Evolutionary conservation across 2,113 vertebrate species (phyloP).

Genomic region (Coptodon bakossiorum): DNA sequence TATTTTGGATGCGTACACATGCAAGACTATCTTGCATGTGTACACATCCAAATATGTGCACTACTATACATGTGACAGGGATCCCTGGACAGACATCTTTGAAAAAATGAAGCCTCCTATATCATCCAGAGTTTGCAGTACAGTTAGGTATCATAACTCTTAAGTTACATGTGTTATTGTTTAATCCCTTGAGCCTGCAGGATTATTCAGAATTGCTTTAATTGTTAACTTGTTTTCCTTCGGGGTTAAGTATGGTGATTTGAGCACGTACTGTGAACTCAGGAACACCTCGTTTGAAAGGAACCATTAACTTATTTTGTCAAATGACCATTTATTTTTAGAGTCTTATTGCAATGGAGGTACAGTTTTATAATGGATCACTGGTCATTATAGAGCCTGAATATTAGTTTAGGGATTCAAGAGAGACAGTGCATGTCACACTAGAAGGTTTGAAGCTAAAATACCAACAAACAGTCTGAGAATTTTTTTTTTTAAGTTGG

Average conservation of each 20-base stretch:
- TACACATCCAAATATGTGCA: not conserved
- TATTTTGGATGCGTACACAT: not conserved
- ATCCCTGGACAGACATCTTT: not conserved
- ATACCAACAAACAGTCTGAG: not conserved
- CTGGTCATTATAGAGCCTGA: not conserved
- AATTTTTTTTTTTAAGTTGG: not conserved
- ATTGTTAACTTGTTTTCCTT: not conserved
- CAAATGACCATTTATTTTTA: not conserved
- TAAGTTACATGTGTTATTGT: not conserved
- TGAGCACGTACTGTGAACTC: not conserved
- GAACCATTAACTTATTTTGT: not conserved
- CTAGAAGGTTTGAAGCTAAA: not conserved
- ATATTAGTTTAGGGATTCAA: not conserved
- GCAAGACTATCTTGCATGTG: not conserved
- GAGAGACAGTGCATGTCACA: not conserved
- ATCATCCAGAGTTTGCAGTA: not conserved
- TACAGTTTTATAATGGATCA: not conserved
- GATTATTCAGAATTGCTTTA: not conserved
- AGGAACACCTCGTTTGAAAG: not conserved
- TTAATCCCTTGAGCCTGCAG: slow-evolving; percentile 5
- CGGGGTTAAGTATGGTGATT: not conserved
- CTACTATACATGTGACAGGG: not conserved
- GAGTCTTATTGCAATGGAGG: not conserved
- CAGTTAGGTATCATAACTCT: not conserved
- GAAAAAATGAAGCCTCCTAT: not conserved